Percentiles rank a stretch among this genome's conserved stretches.
Conservation (phyloP, 2,888 invertebrate genomes). For the Dione juno region DNA sequence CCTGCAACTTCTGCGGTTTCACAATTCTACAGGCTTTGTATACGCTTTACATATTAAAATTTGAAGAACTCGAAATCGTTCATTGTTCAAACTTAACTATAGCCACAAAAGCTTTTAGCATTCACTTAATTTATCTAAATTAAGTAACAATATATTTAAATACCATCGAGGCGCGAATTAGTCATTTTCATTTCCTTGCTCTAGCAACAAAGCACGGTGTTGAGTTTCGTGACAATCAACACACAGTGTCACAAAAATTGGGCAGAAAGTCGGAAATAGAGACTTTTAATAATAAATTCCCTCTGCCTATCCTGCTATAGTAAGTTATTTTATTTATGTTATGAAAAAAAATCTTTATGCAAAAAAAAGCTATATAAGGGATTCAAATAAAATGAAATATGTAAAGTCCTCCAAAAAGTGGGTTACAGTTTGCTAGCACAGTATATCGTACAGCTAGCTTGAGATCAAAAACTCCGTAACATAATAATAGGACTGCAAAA, state of each 20-base stretch:
- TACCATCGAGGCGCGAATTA: no score
- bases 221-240: no score
- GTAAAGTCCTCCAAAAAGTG: conserved; percentile 8
- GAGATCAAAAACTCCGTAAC: background rate
- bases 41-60: background rate
- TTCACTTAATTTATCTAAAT: background rate
- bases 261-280: no score
- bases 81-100: background rate
- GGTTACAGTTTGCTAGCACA: conserved; percentile 20
- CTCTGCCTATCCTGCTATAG: no score
- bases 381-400: background rate
- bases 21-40: background rate
- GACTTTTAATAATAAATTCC: no score
- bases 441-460: conserved; percentile 4
- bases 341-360: no score
- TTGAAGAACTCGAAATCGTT: background rate
- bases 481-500: no score
- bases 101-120: background rate
- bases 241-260: no score
- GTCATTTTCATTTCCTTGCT: no score
- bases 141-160: no score
- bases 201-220: no score
- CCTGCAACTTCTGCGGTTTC: conserved; percentile 28
- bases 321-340: no score
- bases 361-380: background rate